Evolutionary conservation across 1,140 invertebrate genomes (phyloP).

Genomic region (Prorops nasuta): DNA sequence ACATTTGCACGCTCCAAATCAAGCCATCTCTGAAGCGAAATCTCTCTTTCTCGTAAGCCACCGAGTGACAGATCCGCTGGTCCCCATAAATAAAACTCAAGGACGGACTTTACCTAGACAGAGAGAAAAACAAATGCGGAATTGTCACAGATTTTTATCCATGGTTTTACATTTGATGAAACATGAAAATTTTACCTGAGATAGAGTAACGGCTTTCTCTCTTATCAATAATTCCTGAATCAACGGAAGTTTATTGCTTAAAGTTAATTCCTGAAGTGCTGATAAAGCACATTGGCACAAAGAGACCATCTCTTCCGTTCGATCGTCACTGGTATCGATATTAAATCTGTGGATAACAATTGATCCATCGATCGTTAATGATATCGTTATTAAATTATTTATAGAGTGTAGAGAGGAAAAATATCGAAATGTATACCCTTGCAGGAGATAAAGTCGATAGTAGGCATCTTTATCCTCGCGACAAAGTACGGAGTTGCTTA

Average conservation of each 20-base stretch:
- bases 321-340: slow-evolving; percentile 60
- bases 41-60: slow-evolving; percentile 66
- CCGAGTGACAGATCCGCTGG: slow-evolving; percentile 72
- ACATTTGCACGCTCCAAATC: slow-evolving; percentile 80
- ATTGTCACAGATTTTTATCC: neutral
- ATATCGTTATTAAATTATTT: slow-evolving; percentile 2
- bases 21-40: slow-evolving; percentile 76
- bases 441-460: slow-evolving; percentile 70
- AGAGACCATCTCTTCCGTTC: slow-evolving; percentile 65
- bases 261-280: slow-evolving; percentile 64
- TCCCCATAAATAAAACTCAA: slow-evolving; percentile 84
- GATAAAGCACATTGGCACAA: slow-evolving; percentile 76
- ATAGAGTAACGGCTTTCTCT: slow-evolving; percentile 71
- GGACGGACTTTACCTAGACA: slow-evolving; percentile 66
- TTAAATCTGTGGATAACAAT: slow-evolving; percentile 52
- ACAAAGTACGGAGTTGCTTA: slow-evolving; percentile 66
- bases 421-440: slow-evolving; percentile 57
- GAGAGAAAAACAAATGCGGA: slow-evolving; percentile 6
- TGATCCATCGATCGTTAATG: too few species aligned
- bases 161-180: neutral
- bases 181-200: slow-evolving; percentile 50
- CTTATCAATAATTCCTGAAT: slow-evolving; percentile 68
- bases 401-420: neutral
- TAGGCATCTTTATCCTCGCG: slow-evolving; percentile 62
- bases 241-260: slow-evolving; percentile 62